Conservation (phyloP, 2,113 vertebrate genomes). For the Cochlearius cochlearius region DNA sequence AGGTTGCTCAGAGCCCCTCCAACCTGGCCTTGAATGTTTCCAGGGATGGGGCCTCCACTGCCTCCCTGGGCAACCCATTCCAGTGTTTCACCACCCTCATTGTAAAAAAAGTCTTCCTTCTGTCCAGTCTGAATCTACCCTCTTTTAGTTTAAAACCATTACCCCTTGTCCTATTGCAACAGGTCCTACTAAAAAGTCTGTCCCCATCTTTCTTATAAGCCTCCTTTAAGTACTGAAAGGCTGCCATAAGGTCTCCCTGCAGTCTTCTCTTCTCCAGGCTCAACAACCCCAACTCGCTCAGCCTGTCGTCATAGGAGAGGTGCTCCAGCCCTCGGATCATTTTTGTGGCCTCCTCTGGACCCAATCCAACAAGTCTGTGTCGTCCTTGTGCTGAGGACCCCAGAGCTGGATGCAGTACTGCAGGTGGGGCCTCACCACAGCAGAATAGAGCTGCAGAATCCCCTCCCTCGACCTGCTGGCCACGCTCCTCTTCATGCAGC, state of each 20-base stretch:
- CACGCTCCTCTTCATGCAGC: fast-evolving
- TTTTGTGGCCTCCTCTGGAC: background rate
- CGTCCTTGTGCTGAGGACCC: fast-evolving
- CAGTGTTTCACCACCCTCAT: background rate
- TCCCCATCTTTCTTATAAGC: background rate
- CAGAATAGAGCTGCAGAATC: background rate
- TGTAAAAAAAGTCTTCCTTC: background rate
- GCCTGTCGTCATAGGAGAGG: background rate
- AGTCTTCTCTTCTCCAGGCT: background rate
- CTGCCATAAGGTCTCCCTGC: fast-evolving
- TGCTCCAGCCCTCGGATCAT: background rate
- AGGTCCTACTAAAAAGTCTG: background rate
- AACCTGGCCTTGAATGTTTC: background rate
- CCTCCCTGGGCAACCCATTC: background rate
- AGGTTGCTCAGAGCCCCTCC: background rate
- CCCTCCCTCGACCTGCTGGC: fast-evolving
- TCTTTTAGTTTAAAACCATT: background rate
- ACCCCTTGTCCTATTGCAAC: fast-evolving
- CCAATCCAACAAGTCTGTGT: fast-evolving
- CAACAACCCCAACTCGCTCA: background rate
- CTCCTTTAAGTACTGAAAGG: background rate
- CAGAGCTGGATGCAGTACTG: fast-evolving
- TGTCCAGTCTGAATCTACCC: fast-evolving
- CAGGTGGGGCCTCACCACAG: background rate
- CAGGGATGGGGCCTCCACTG: background rate